Conservation (phyloP, 2,888 invertebrate species). For the Pandemis corylana region DNA sequence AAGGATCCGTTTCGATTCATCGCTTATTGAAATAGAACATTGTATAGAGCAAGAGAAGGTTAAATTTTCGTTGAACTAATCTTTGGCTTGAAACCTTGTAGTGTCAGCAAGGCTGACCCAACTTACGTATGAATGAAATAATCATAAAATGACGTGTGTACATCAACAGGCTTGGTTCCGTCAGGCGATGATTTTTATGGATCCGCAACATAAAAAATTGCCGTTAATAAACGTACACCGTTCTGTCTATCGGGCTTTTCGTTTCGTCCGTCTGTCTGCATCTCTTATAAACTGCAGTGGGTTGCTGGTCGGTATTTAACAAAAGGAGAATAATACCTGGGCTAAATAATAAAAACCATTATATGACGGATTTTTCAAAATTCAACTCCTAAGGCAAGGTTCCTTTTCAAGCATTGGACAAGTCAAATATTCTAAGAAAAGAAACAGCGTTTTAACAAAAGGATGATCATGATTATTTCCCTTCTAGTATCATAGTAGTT, state of each 20-base stretch:
- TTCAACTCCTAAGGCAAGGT: no score
- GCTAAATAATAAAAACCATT: no score
- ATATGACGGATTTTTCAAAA: no score
- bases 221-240: background rate
- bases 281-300: background rate
- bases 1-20: background rate
- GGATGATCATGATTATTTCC: no score
- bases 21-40: background rate
- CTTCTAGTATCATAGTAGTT: no score
- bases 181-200: background rate
- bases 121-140: slow-evolving; percentile 19
- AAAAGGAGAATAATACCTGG: no score
- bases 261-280: background rate
- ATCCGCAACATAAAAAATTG: background rate
- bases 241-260: background rate
- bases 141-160: background rate
- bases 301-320: no score
- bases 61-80: background rate
- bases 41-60: background rate
- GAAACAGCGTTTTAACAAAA: no score
- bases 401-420: no score
- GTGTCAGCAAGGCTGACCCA: slow-evolving; percentile 10
- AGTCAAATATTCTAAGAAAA: no score
- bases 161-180: background rate
- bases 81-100: background rate